Conservation (phyloP, 2,888 invertebrate genomes). For the Biston stratarius region DNA sequence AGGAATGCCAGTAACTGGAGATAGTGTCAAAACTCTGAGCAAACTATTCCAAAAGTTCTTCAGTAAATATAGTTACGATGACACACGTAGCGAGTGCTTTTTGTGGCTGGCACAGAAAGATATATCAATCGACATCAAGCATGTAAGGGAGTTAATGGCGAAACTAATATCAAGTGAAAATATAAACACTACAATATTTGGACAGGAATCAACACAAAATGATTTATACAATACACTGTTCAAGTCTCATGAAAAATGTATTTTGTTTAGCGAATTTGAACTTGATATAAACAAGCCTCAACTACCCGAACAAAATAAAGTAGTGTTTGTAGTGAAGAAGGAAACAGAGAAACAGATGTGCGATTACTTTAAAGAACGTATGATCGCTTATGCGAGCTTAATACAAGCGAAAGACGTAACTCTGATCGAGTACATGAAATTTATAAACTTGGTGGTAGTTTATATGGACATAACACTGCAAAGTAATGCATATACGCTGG, state of each 20-base stretch:
- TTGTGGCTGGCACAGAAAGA: slow-evolving; percentile 67
- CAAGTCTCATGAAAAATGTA: slow-evolving; percentile 63
- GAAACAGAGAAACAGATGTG: slow-evolving; percentile 54
- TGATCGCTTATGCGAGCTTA: slow-evolving; percentile 28
- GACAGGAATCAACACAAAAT: slow-evolving; percentile 36
- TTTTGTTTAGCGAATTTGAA: slow-evolving; percentile 75
- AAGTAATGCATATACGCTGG: slow-evolving; percentile 50
- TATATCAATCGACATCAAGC: slow-evolving; percentile 47
- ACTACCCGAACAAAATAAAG: slow-evolving; percentile 16
- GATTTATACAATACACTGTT: slow-evolving; percentile 63
- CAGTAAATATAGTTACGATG: slow-evolving; percentile 65
- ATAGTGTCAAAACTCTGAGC: slow-evolving; percentile 67
- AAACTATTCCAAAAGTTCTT: slow-evolving; percentile 67
- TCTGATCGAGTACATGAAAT: slow-evolving; percentile 56
- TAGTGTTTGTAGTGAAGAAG: slow-evolving; percentile 53
- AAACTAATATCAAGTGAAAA: slow-evolving; percentile 71
- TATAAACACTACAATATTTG: slow-evolving; percentile 39
- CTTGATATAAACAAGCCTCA: slow-evolving; percentile 47
- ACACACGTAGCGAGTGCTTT: slow-evolving; percentile 62
- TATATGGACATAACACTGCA: slow-evolving; percentile 64
- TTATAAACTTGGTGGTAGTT: slow-evolving; percentile 53
- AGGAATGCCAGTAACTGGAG: slow-evolving; percentile 70
- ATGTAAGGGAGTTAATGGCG: slow-evolving; percentile 60
- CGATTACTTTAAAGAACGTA: slow-evolving; percentile 52
- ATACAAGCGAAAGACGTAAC: slow-evolving; percentile 37